Evolutionary conservation across 2,888 invertebrate species (phyloP).

Genomic region (Trissonchulus latispiculum): DNA sequence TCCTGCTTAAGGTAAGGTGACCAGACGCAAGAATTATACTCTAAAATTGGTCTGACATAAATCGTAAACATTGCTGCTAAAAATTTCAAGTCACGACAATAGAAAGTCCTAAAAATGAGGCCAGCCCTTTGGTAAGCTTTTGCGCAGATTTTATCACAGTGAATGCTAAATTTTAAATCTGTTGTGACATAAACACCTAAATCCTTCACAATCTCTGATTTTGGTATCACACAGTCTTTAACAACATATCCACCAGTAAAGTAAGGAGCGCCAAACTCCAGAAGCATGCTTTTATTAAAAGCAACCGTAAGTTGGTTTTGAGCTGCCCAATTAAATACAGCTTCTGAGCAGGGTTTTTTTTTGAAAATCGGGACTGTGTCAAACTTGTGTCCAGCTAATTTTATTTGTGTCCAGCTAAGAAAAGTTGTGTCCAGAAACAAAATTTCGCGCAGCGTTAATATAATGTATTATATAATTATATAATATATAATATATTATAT

Average conservation of each 20-base stretch:
- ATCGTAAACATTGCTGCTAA: not conserved
- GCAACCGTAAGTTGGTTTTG: not conserved
- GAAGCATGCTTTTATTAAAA: not conserved
- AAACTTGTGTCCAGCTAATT: too few relatives aligned
- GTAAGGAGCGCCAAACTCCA: not conserved
- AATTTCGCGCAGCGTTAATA: too few relatives aligned
- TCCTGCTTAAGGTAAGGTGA: not conserved
- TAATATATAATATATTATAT: too few relatives aligned
- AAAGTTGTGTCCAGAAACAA: too few relatives aligned
- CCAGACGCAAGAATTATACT: conserved; percentile 15
- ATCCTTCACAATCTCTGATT: not conserved
- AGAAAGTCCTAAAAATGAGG: not conserved
- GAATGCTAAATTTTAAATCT: not conserved
- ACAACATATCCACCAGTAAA: not conserved
- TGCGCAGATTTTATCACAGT: not conserved
- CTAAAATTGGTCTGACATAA: conserved; percentile 16
- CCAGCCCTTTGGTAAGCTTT: not conserved
- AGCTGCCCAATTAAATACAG: not conserved
- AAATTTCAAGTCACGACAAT: not conserved
- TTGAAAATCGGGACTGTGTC: too few relatives aligned
- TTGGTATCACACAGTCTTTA: not conserved
- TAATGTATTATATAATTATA: too few relatives aligned
- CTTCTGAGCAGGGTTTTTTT: not conserved
- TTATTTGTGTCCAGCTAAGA: too few relatives aligned
- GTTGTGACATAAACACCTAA: conserved; percentile 1